These are phyloP conservation scores for Diphyllodes magnificus DNA, from an alignment of 2,113 vertebrate species.

Conservation along the genomic window DNA sequence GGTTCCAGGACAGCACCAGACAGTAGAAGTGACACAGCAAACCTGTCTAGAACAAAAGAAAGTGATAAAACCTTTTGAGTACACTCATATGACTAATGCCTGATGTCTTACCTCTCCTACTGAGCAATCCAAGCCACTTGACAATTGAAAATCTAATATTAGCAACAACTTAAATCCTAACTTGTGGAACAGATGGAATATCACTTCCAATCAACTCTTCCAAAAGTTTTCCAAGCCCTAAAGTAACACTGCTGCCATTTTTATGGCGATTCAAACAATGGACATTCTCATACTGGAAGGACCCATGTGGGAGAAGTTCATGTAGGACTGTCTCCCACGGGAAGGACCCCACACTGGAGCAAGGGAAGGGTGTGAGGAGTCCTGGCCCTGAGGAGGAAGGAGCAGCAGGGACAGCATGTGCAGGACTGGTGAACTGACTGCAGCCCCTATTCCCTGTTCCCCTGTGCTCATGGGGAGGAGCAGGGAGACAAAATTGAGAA, in stretches of 20 bases:
- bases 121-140: not conserved
- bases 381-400: not conserved
- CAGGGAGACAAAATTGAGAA: not conserved
- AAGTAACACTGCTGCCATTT: not conserved
- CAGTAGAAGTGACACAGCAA: not conserved
- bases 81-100: not conserved
- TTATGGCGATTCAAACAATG: not conserved
- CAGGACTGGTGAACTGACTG: not conserved
- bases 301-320: rapidly evolving
- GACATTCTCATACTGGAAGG: not conserved
- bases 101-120: not conserved
- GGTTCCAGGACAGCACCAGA: not conserved
- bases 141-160: not conserved
- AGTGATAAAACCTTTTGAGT: not conserved
- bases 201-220: not conserved
- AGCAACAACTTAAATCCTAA: not conserved
- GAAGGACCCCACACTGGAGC: rapidly evolving
- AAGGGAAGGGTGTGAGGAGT: not conserved
- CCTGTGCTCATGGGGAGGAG: not conserved
- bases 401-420: not conserved
- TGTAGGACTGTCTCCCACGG: rapidly evolving
- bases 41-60: not conserved
- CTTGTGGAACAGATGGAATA: not conserved
- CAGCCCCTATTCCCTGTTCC: not conserved
- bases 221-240: not conserved